Base-by-base conservation (phyloP, 1,140 invertebrate genomes). In the Tenebrio molitor region DNA sequence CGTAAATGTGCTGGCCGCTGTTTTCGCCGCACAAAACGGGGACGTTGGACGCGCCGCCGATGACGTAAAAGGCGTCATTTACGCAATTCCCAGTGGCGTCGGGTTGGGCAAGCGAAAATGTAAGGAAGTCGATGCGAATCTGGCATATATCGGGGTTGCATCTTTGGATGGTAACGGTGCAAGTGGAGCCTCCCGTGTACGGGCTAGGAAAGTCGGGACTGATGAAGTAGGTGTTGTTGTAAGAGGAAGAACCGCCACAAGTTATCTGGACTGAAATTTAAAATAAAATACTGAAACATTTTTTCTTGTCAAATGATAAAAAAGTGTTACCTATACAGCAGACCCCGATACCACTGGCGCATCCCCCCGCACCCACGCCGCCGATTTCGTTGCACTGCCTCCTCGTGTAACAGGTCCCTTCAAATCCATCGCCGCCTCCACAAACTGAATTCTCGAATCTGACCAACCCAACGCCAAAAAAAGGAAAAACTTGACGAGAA, bases 171-270 rank as follows among this genome's bases (percentile, higher is more conserved):
- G 88, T 89, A 71, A 94, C 88, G 0, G 87, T 86, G 77, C 93
- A 95, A 0, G 89, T 82, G 25, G 89, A 86, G 5, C 90, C 90
- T 0, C 89, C 91, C 0, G 84, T 83, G 77, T 89, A 91, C 0
- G 89, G 86, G 1, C 85, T 86, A 0, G 91, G 91, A 84, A 91
- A 93, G 1, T 87, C 88, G 0, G 88, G 88, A 82, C 91, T 95
- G 1, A 90, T 88, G 81, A 95, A 95, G 80, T 95, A 95, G 0
- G 93, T 95, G 69, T 94, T 93, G 77, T 95, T 95, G 39, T 90
- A 85, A 15, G 87, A 87, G 0, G 92, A 90, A 0, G 86, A 87
- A 5, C 86, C 84, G 2, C 92, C 91, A 76, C 92, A 94, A 0
- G 86, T 84, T 73, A 87, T 86, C 75, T 90, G 87, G 81, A 93